Evolutionary conservation across 2,797 vertebrate genomes (phyloP).

Genomic region (Rhincodon typus): DNA sequence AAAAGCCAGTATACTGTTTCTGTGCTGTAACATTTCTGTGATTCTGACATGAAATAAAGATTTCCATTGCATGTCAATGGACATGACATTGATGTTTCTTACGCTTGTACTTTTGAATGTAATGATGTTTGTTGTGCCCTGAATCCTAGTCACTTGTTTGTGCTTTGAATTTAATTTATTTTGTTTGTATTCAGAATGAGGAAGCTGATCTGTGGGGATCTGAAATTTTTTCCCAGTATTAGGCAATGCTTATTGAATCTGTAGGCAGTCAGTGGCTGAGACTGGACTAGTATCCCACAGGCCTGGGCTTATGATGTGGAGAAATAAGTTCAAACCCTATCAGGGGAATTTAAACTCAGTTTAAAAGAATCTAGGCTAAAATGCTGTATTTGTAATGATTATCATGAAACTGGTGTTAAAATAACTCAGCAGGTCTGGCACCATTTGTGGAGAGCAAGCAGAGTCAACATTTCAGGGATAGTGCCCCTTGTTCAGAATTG

Average conservation of each 20-base stretch:
- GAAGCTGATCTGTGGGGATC: not conserved
- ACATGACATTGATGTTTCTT: not conserved
- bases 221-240: not conserved
- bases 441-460: too few species aligned
- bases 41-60: not conserved
- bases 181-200: not conserved
- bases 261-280: not conserved
- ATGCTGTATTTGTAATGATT: too few species aligned
- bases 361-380: not conserved
- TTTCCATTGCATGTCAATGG: not conserved
- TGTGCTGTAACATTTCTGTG: not conserved
- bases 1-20: not conserved
- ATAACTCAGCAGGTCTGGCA: not conserved
- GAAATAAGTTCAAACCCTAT: not conserved
- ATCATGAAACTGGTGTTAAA: not conserved
- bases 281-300: not conserved
- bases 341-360: not conserved
- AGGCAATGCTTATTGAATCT: not conserved
- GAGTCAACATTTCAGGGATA: too few species aligned
- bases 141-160: not conserved
- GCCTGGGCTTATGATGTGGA: not conserved
- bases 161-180: conserved; percentile 1
- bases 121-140: not conserved
- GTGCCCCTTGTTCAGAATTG: too few species aligned
- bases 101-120: not conserved